Conservation (phyloP, 1,140 invertebrate species). For the Leucophenga varia region DNA sequence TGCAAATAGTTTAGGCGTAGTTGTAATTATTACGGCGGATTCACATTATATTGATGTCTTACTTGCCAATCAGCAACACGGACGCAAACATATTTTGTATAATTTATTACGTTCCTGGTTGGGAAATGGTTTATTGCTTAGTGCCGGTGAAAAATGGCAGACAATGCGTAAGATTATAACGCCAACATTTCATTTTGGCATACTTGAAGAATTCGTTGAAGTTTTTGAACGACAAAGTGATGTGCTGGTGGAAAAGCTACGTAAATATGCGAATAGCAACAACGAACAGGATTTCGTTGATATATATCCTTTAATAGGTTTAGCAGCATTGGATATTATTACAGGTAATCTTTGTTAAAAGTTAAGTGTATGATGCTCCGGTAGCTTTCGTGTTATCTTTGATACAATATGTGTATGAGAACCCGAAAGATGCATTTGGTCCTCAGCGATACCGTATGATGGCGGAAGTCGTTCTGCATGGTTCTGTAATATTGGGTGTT, state of each 20-base stretch:
- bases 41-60: constrained; percentile 30
- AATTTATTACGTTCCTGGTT: constrained; percentile 63
- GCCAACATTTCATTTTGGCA: constrained; percentile 79
- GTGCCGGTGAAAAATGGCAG: constrained; percentile 42
- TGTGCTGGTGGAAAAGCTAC: constrained; percentile 66
- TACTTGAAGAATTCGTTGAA: constrained; percentile 72
- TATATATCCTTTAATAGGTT: constrained; percentile 27
- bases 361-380: no score
- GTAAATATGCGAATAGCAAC: constrained; percentile 49
- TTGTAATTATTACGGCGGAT: constrained; percentile 55
- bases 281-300: constrained; percentile 14
- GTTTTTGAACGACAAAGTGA: constrained; percentile 73
- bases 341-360: no score
- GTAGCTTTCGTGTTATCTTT: no score
- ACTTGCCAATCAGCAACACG: constrained; percentile 35
- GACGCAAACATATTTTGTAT: constrained; percentile 44
- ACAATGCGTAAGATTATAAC: constrained; percentile 62
- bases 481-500: no score
- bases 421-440: no score
- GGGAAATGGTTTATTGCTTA: constrained; percentile 66
- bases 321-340: constrained; percentile 38
- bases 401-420: no score
- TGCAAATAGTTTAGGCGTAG: constrained; percentile 59
- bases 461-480: no score
- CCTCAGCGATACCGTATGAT: no score